Base-by-base conservation (phyloP, 2,888 invertebrate species). In the Phytoseiulus persimilis region DNA sequence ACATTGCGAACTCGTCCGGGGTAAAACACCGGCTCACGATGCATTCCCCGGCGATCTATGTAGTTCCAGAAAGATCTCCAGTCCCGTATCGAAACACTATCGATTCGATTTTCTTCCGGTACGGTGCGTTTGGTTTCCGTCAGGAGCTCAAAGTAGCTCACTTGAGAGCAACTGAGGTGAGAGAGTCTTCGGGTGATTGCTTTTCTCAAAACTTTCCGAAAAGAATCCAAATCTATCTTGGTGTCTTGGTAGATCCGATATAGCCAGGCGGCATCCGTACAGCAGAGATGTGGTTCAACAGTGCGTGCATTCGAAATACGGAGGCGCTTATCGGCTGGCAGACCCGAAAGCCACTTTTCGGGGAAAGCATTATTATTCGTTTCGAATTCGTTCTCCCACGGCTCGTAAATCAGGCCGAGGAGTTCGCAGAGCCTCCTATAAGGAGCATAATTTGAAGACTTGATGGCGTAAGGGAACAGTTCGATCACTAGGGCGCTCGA, bases 171-270 rank as follows among this genome's bases (percentile, higher is more conserved):
- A 1, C 65, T 65, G 2, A 18, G 65, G 14, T 23, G 65, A 2
- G 28, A 65, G 18, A 14, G 5, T 2, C 65, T 6, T 18, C 65
- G 65, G 9, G 18, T 28, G 1, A 65, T 65, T 28, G 65, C 65
- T 11, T 23, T 65, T 23, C 28, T 6, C 65, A 91, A 31, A 28
- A 90, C 23, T 33, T 31, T 31, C 5, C n/a, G 33, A 46, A 91
- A 90, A n/a, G 90, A 90, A 14, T 18, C n/a, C 3, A 91, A 31
- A 91, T 93, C 92, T 0, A 94, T 93, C 28, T 91, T 83, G 0
- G 94, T 94, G 91, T 94, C 94, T 91, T 94, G 94, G 91, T 93
- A 94, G 91, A 94, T 93, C 90, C 93, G 92, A 91, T 92, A 94
- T 83, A 94, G 91, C 93, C 93, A 94, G 2, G 92, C 92, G 2